phyloP scores from a whole-genome alignment of 2,797 vertebrate species.

The Enteromius thamalakanensis region DNA sequence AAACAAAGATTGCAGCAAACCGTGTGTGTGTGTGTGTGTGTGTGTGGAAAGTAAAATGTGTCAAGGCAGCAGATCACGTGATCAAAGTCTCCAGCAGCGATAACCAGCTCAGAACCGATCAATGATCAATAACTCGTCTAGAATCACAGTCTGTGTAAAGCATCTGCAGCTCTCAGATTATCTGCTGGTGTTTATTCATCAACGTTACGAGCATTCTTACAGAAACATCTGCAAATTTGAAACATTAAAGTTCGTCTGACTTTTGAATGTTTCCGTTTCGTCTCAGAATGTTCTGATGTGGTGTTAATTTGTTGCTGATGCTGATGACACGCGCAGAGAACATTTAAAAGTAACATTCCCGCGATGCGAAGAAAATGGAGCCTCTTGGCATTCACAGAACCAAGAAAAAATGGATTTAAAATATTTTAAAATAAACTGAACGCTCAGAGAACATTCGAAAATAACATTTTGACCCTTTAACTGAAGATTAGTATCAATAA shows the following conservation, averaged over 20 bases:
- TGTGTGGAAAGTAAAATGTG: not conserved
- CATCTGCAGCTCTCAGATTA: not conserved
- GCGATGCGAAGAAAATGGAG: not conserved
- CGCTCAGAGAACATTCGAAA: not conserved
- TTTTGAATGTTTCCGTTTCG: not conserved
- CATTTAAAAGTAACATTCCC: not conserved
- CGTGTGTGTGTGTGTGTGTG: not conserved
- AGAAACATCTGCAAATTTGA: not conserved
- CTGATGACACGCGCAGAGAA: not conserved
- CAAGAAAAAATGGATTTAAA: not conserved
- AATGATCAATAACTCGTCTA: not conserved
- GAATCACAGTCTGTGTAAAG: not conserved
- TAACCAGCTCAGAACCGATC: not conserved
- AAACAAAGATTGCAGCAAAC: constrained; percentile 5
- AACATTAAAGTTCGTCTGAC: not conserved
- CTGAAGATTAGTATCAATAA: too few relatives aligned
- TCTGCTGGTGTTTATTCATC: not conserved
- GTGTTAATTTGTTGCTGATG: not conserved
- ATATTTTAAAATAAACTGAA: not conserved
- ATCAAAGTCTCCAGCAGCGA: not conserved
- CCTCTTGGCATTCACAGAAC: not conserved
- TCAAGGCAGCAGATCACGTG: constrained; percentile 7
- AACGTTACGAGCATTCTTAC: not conserved
- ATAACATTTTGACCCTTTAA: not conserved
- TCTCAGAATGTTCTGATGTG: not conserved